Percentiles rank a stretch among this genome's conserved stretches.
Conservation (phyloP, 2,888 invertebrate genomes). For the Drosophila affinis region DNA sequence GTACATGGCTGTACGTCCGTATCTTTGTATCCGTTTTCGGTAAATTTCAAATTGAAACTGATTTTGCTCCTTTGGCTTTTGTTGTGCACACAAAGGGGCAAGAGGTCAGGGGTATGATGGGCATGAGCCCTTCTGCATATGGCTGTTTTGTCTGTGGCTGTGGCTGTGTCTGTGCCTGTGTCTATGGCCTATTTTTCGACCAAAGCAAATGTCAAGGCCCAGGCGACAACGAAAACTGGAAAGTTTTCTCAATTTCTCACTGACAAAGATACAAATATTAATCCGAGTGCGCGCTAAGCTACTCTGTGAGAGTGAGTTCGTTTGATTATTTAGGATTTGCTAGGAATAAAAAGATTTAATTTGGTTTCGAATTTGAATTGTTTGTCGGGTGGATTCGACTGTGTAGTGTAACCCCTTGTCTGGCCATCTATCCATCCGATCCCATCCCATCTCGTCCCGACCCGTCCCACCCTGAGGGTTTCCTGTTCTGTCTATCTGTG, state of each 20-base stretch:
- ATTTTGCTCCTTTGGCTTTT: constrained; percentile 52
- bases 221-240: constrained; percentile 38
- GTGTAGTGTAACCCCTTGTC: constrained; percentile 22
- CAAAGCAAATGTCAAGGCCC: constrained; percentile 32
- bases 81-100: constrained; percentile 12
- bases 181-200: constrained; percentile 35
- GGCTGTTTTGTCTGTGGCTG: constrained; percentile 11
- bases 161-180: not conserved
- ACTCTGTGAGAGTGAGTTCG: too few species aligned
- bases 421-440: not conserved
- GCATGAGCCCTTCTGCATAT: constrained; percentile 10
- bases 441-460: too few species aligned
- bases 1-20: constrained; percentile 7
- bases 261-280: not conserved
- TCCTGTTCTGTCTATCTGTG: constrained; percentile 28
- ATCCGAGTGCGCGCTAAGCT: too few species aligned
- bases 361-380: constrained; percentile 11
- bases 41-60: constrained; percentile 64
- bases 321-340: not conserved
- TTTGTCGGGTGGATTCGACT: constrained; percentile 22
- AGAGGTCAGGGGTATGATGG: not conserved
- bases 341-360: constrained; percentile 22
- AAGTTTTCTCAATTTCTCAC: not conserved
- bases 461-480: constrained; percentile 2
- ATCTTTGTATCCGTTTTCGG: constrained; percentile 52